Evolutionary conservation across 2,888 invertebrate species (phyloP).

Genomic region (Microplitis deprimator): DNA sequence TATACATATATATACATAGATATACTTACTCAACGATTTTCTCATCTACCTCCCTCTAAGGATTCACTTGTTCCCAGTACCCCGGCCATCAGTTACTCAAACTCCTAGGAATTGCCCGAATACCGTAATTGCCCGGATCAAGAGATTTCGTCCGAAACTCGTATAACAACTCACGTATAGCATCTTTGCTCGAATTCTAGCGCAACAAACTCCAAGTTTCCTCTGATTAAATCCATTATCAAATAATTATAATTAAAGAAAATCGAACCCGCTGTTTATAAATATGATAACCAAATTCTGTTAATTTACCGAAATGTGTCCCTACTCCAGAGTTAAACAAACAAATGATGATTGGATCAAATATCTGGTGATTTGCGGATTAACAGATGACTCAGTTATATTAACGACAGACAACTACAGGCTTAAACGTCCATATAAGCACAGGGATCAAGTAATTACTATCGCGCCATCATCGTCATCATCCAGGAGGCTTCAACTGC

Average conservation of each 20-base stretch:
- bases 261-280: too few relatives aligned
- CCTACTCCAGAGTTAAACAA: too few relatives aligned
- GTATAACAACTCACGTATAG: not conserved
- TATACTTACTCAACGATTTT: slow-evolving; percentile 40
- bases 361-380: not conserved
- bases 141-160: slow-evolving; percentile 43
- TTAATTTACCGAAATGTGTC: too few relatives aligned
- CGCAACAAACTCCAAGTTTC: not conserved
- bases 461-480: slow-evolving; percentile 62
- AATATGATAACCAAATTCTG: too few relatives aligned
- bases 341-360: slow-evolving; percentile 1
- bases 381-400: not conserved
- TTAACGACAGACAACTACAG: slow-evolving; percentile 30
- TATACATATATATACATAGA: not conserved
- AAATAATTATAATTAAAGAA: slow-evolving; percentile 24
- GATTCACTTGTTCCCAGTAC: slow-evolving; percentile 33
- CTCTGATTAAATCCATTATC: slow-evolving; percentile 32
- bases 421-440: slow-evolving; percentile 33
- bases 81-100: slow-evolving; percentile 45
- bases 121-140: slow-evolving; percentile 57
- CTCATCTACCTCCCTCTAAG: slow-evolving; percentile 43
- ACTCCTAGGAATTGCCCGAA: slow-evolving; percentile 59
- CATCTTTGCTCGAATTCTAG: not conserved
- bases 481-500: slow-evolving; percentile 46
- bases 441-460: slow-evolving; percentile 57